Base-by-base conservation (phyloP, 1,140 invertebrate species). In the Colletes latitarsis region DNA sequence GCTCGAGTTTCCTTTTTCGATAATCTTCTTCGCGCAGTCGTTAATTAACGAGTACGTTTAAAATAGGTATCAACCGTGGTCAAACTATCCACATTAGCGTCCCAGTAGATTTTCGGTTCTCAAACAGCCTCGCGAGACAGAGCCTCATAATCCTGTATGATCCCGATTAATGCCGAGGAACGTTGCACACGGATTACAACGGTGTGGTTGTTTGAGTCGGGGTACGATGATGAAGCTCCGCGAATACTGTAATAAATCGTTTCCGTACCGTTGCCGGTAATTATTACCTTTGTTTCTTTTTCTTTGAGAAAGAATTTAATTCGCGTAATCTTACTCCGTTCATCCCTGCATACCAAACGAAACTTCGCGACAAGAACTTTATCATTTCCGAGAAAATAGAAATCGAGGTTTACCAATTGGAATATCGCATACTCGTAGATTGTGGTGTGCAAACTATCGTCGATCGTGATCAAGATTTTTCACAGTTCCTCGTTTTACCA, bases 161-260 rank as follows among this genome's bases (percentile, higher is more conserved):
- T 85, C 74, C 74, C 79, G 55, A 82, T 82, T 85, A 82, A 84
- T 63, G 73, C 39, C 58, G 73, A 80, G 84, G 82, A 68, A 85
- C 74, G 77, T 84, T 82, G 81, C 72, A 74, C 68, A 70, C 57
- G 68, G 82, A 81, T 85, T 85, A 81, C 15, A 49, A n/a, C 12
- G 60, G 49, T 10, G 6, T 12, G 19, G 19, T 77, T 68, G 58
- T 77, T 70, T 10, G 21, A 58, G 46, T 10, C 30, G 58, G 69
- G 63, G 72, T 64, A 52, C 77, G 69, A 46, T 78, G 72, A 78
- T 72, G 75, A 70, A 77, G 55, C 69, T 41, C 39, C 74, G 39
- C 68, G n/a, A 6, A 14, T 21, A 79, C 43, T 55, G 55, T 53
- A 62, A 79, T 64, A 57, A 72, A 78, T 71, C 55, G 67, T 62